Conservation (phyloP, 1,140 invertebrate genomes). For the Cyclargus thomasi region DNA sequence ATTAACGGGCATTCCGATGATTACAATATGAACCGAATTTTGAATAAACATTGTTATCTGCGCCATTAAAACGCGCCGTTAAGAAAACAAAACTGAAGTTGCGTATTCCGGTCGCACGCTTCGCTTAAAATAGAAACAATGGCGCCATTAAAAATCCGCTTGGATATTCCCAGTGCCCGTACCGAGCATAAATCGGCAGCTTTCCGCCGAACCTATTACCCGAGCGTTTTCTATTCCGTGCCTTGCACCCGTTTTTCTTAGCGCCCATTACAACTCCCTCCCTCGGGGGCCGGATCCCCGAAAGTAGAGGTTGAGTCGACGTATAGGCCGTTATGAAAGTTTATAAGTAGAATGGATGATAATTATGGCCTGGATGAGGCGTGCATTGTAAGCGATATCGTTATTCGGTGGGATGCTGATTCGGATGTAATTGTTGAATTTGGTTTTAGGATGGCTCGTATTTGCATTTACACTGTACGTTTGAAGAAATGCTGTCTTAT, state of each 20-base stretch:
- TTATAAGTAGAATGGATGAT: constrained; percentile 75
- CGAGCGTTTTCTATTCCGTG: constrained; percentile 73
- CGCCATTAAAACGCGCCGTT: constrained; percentile 39
- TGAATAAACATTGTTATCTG: constrained; percentile 34
- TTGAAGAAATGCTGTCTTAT: no score
- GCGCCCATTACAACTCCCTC: constrained; percentile 61
- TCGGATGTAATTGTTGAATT: constrained; percentile 35
- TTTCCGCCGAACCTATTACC: constrained; percentile 73
- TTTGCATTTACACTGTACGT: no score
- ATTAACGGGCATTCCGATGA: constrained; percentile 2
- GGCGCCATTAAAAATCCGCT: constrained; percentile 71
- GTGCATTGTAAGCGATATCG: constrained; percentile 62
- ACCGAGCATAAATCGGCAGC: constrained; percentile 69
- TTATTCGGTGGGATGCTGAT: constrained; percentile 34
- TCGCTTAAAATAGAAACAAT: constrained; percentile 74
- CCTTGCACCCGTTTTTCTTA: constrained; percentile 72
- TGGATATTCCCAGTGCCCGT: constrained; percentile 69
- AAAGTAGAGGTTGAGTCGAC: constrained; percentile 73
- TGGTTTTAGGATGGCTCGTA: constrained; percentile 4
- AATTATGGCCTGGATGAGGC: constrained; percentile 67
- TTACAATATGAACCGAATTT: constrained; percentile 11
- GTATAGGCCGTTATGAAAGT: constrained; percentile 74
- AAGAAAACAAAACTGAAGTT: constrained; percentile 54
- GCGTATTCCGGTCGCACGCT: constrained; percentile 69
- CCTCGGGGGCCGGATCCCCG: constrained; percentile 29